Conservation (phyloP, 2,113 vertebrate species). For the Triplophysa tibetana region DNA sequence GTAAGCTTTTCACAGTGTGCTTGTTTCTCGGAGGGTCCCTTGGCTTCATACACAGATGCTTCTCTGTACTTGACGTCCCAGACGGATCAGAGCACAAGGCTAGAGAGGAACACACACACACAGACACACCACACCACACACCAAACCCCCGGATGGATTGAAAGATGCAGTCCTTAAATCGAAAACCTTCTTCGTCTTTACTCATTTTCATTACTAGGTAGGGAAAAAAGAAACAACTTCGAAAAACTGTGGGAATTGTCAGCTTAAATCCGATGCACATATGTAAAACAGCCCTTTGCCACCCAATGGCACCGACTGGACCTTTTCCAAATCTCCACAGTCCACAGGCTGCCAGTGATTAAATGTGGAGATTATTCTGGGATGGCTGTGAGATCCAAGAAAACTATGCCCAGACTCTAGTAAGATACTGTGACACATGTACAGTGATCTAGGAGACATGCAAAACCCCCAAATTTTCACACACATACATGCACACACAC, state of each 20-base stretch:
- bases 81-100: conserved; percentile 37
- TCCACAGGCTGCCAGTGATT: conserved; percentile 50
- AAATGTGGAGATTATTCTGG: conserved; percentile 56
- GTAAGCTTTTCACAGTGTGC: conserved; percentile 61
- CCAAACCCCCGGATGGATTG: neutral
- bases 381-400: conserved; percentile 34
- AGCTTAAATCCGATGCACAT: conserved; percentile 51
- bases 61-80: conserved; percentile 63
- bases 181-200: conserved; percentile 11
- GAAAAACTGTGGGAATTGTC: conserved; percentile 20
- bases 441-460: neutral
- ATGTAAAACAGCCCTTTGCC: conserved; percentile 48
- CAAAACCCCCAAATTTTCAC: neutral
- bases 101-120: conserved; percentile 1
- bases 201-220: conserved; percentile 2
- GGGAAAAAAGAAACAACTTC: neutral
- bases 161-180: neutral
- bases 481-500: conserved; percentile 18
- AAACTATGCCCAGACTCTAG: conserved; percentile 16
- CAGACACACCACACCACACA: too few species aligned
- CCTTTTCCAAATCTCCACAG: conserved; percentile 31
- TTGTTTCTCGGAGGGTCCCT: conserved; percentile 66
- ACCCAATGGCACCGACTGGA: conserved; percentile 35
- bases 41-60: conserved; percentile 63
- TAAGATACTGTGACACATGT: neutral